Evolutionary conservation across 1,140 invertebrate species (phyloP).

Genomic region (Platyura marginata): DNA sequence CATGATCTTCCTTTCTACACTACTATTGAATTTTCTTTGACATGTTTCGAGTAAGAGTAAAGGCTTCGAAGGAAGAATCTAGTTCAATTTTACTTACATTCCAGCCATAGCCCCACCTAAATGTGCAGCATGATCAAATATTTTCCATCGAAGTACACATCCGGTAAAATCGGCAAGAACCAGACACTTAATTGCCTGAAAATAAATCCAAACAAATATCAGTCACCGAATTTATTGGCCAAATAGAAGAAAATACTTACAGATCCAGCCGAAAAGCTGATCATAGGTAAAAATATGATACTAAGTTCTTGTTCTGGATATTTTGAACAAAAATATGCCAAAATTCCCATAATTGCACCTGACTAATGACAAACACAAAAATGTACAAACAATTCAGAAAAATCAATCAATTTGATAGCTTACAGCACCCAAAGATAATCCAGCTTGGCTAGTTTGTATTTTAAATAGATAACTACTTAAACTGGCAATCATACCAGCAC

Average conservation of each 20-base stretch:
- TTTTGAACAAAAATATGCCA: conserved; percentile 71
- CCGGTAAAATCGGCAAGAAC: conserved; percentile 67
- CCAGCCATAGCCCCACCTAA: conserved; percentile 83
- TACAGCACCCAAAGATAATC: conserved; percentile 80
- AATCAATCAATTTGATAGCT: conserved; percentile 24
- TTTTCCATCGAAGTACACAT: conserved; percentile 69
- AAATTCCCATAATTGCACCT: conserved; percentile 78
- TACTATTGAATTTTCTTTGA: too few species aligned
- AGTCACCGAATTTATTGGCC: conserved; percentile 5
- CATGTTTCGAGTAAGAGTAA: too few species aligned
- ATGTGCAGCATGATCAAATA: conserved; percentile 97
- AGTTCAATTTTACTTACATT: too few species aligned
- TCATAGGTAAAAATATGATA: conserved; percentile 77
- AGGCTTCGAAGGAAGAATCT: too few species aligned
- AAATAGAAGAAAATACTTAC: conserved; percentile 33
- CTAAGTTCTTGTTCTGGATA: conserved; percentile 72
- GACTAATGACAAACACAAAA: conserved; percentile 49
- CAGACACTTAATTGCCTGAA: conserved; percentile 71
- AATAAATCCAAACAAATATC: conserved; percentile 8
- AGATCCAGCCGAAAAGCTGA: conserved; percentile 65
- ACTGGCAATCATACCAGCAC: conserved; percentile 62
- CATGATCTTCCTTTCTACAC: too few species aligned
- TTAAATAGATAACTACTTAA: conserved; percentile 72
- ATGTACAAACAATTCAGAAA: conserved; percentile 5
- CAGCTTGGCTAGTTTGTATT: conserved; percentile 38